Base-by-base conservation (phyloP, 2,797 vertebrate species). In the Smutsia temminckii region DNA sequence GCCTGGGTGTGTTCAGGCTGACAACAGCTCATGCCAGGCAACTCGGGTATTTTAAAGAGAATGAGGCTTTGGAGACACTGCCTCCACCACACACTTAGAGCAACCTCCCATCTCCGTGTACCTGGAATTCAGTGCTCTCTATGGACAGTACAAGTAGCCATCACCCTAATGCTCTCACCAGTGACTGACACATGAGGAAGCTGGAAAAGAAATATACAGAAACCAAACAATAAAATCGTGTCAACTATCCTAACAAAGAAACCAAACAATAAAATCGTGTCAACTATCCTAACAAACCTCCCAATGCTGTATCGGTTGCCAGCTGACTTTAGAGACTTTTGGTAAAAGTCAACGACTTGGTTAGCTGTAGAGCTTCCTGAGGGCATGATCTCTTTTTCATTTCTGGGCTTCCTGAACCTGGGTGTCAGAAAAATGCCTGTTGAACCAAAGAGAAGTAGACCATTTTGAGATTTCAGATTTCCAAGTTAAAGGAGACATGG, bases 121-220 rank as follows among this genome's bases (percentile, higher is more conserved):
- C n/a, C 23, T 1, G 8, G 21, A 25, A 49, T 4, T 32, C n/a
- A 10, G 2, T 8, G 37, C 23, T 27, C 46, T 59, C 46, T 4
- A 21, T 2, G 17, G 11, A 18, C 0, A 40, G 29, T 2, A 11
- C 29, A 32, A 29, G 29, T 32, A 8, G 37, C 23, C 5, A 2
- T 7, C 27, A 18, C 9, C 16, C 16, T 0, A 4, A 12, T 1
- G 1, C 13, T 34, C 17, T 42, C 40, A 8, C 1, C 0, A 2
- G 51, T 23, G 57, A 55, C 5, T 53, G 40, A 18, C 0, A 0
- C 0, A 0, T 6, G 51, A 77, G 40, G 20, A 0, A 23, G 66
- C 37, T 40, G 12, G 61, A 27, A 78, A 91, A 74, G 49, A 55
- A 68, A 87, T n/a, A 55, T 5, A 78, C 64, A 77, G 34, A 77